Percentiles rank a stretch among this genome's conserved stretches.
Conservation (phyloP, 2,888 invertebrate genomes). For the Philopedon plagiatum region DNA sequence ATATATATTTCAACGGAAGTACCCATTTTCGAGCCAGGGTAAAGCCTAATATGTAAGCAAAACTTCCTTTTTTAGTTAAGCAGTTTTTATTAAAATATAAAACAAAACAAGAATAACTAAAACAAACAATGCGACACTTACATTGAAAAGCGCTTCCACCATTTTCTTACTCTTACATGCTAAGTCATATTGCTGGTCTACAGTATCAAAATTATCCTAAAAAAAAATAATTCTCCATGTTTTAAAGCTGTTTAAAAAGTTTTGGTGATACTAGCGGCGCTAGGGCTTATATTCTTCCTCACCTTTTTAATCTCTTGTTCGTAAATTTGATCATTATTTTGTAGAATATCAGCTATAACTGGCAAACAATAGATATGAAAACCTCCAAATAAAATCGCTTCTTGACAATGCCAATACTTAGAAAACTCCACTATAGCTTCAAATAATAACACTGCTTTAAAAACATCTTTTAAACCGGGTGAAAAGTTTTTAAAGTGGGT, state of each 20-base stretch:
- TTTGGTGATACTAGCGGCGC: no score
- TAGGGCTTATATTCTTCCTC: no score
- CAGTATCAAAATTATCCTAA: neutral
- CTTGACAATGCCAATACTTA: neutral
- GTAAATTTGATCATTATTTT: slow-evolving; percentile 17
- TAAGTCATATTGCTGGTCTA: neutral
- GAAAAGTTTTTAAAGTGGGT: neutral
- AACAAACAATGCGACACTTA: no score
- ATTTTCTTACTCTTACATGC: slow-evolving; percentile 48
- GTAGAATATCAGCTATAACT: slow-evolving; percentile 44
- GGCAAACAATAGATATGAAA: slow-evolving; percentile 46
- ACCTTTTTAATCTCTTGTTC: slow-evolving; percentile 5
- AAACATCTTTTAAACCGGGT: neutral
- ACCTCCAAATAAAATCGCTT: slow-evolving; percentile 1
- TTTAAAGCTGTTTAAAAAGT: no score
- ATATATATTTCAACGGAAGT: no score
- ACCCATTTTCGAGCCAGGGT: no score
- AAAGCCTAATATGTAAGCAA: no score
- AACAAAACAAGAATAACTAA: no score
- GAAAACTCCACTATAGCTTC: slow-evolving; percentile 22
- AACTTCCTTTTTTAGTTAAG: no score
- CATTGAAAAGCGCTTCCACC: slow-evolving; percentile 58
- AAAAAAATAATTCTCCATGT: neutral
- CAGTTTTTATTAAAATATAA: no score
- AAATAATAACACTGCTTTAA: slow-evolving; percentile 29